Conservation (phyloP, 2,797 vertebrate genomes). For the Cirrhinus molitorella region DNA sequence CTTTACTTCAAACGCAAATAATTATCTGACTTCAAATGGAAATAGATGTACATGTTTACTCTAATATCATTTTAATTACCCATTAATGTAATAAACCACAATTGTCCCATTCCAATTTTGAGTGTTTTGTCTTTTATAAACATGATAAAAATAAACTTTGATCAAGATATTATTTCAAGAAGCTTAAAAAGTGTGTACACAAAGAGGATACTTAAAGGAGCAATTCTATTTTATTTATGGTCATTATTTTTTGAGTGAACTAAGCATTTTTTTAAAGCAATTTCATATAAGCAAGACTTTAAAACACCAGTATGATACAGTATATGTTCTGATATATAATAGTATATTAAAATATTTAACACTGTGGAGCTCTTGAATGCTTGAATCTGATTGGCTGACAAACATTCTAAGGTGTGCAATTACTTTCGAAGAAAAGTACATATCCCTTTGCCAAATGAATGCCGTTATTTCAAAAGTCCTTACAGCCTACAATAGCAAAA, state of each 20-base stretch:
- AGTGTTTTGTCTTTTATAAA: slow-evolving; percentile 56
- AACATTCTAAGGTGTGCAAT: too few relatives aligned
- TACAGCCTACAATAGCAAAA: too few relatives aligned
- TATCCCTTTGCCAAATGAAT: too few relatives aligned
- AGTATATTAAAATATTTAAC: not conserved
- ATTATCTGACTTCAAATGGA: slow-evolving; percentile 27
- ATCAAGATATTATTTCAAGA: slow-evolving; percentile 9
- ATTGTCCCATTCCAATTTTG: not conserved
- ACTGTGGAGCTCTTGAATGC: too few relatives aligned
- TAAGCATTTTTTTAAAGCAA: not conserved
- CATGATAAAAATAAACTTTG: slow-evolving; percentile 1
- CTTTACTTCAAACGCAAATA: slow-evolving; percentile 25
- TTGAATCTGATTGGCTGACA: too few relatives aligned
- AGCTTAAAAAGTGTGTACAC: not conserved
- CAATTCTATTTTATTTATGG: not conserved
- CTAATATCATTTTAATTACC: slow-evolving; percentile 10
- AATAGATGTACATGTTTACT: slow-evolving; percentile 18
- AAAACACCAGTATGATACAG: not conserved
- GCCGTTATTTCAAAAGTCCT: too few relatives aligned
- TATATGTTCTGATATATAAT: not conserved
- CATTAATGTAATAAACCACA: not conserved
- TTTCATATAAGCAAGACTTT: not conserved
- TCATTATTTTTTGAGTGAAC: not conserved
- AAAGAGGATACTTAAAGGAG: not conserved
- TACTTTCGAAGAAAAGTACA: too few relatives aligned